Percentiles rank a stretch among this genome's conserved stretches.
phyloP scores from a whole-genome alignment of 2,113 vertebrate genomes.

The Indri indri region DNA sequence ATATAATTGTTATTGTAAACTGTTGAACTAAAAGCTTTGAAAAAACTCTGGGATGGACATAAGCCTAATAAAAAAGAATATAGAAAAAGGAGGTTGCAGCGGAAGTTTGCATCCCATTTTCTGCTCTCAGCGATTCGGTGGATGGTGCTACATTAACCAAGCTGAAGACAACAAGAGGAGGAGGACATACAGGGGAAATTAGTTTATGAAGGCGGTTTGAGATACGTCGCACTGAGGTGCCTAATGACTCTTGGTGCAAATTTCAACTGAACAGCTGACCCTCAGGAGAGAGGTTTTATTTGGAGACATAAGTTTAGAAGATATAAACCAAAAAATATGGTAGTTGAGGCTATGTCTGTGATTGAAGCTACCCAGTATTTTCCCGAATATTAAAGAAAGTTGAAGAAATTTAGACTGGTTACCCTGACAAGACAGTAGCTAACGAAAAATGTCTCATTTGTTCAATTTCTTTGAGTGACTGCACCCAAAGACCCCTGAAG shows the following conservation, averaged over 20 bases:
- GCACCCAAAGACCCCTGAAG: background rate
- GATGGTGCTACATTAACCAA: background rate
- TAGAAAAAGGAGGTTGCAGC: background rate
- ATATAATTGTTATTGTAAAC: background rate
- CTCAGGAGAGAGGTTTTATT: background rate
- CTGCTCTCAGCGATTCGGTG: background rate
- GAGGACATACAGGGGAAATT: background rate
- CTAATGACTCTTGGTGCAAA: background rate
- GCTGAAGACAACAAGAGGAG: background rate
- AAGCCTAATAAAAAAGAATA: background rate
- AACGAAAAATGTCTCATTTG: background rate
- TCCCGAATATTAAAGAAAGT: background rate
- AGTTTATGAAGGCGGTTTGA: background rate
- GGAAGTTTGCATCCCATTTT: background rate
- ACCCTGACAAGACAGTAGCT: background rate
- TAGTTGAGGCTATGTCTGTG: background rate
- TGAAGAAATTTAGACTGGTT: background rate
- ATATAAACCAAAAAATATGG: background rate
- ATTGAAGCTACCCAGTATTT: background rate
- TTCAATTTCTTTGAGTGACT: background rate
- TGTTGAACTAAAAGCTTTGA: background rate
- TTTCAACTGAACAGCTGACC: background rate
- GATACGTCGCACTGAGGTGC: background rate
- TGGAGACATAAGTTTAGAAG: background rate
- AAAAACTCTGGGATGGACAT: background rate